phyloP scores from a whole-genome alignment of 2,797 vertebrate genomes.

The Potorous gilbertii region DNA sequence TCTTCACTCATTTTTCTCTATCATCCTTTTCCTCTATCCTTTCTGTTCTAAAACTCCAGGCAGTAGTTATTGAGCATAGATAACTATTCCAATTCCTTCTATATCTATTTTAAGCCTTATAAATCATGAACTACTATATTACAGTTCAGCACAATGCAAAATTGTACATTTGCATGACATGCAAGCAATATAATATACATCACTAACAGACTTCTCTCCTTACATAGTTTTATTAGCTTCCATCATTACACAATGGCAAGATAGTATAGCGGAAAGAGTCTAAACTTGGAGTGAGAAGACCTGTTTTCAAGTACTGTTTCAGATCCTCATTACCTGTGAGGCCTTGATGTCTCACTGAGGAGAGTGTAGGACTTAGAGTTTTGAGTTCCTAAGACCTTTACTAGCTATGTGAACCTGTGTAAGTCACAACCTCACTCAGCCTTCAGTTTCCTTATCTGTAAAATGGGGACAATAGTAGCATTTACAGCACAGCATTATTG shows the following conservation, averaged over 20 bases:
- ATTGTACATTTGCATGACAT: not conserved
- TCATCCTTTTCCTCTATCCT: not conserved
- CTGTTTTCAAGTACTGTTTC: not conserved
- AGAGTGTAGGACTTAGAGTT: not conserved
- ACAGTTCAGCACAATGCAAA: not conserved
- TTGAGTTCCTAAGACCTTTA: not conserved
- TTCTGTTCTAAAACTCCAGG: not conserved
- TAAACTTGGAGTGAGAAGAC: not conserved
- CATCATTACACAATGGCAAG: not conserved
- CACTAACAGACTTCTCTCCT: not conserved
- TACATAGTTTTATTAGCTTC: not conserved
- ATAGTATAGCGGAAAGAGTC: not conserved
- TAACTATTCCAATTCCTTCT: not conserved
- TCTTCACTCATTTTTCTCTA: not conserved
- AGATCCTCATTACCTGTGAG: not conserved
- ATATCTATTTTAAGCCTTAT: not conserved
- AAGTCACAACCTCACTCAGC: not conserved
- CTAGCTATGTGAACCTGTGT: not conserved
- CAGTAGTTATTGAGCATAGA: not conserved
- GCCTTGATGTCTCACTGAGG: not conserved
- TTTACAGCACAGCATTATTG: not conserved
- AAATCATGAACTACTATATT: not conserved
- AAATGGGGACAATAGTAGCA: not conserved
- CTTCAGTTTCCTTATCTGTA: not conserved
- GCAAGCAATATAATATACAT: not conserved